Conservation (phyloP, 2,113 vertebrate species). For the Xiphophorus maculatus region DNA sequence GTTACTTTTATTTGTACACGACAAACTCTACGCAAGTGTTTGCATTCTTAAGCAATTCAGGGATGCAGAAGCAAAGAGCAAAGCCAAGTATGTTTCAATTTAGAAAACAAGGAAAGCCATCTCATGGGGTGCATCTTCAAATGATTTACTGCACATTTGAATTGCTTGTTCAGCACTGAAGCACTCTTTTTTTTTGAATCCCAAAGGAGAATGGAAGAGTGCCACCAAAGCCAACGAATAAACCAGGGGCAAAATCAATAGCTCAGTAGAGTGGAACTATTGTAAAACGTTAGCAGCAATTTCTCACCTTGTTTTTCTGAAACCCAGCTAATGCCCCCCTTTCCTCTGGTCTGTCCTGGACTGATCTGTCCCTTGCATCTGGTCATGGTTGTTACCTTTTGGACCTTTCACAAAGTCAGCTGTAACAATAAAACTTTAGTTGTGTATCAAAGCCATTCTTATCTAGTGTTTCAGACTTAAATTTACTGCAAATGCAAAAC, state of each 20-base stretch:
- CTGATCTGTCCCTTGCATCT: slow-evolving; percentile 70
- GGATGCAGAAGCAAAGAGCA: slow-evolving; percentile 38
- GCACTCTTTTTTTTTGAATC: slow-evolving; percentile 54
- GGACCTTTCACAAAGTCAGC: slow-evolving; percentile 23
- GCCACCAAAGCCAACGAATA: slow-evolving; percentile 58
- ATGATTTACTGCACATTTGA: slow-evolving; percentile 60
- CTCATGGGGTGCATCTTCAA: slow-evolving; percentile 63
- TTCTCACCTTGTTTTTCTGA: slow-evolving; percentile 79
- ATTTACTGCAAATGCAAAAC: not conserved
- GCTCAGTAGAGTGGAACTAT: slow-evolving; percentile 76
- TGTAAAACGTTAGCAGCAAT: slow-evolving; percentile 61
- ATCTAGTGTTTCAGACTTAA: not conserved
- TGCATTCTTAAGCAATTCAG: slow-evolving; percentile 46
- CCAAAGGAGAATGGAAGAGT: slow-evolving; percentile 64
- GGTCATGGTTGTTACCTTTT: slow-evolving; percentile 16
- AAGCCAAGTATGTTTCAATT: slow-evolving; percentile 69
- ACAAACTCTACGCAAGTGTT: slow-evolving; percentile 42
- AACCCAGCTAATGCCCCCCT: slow-evolving; percentile 74
- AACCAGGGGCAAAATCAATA: slow-evolving; percentile 77
- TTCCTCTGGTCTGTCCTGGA: slow-evolving; percentile 45
- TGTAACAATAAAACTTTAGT: slow-evolving; percentile 20
- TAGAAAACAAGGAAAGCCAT: slow-evolving; percentile 57
- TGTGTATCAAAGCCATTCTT: not conserved
- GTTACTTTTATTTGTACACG: slow-evolving; percentile 25
- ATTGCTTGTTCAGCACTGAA: slow-evolving; percentile 55